Evolutionary conservation across 1,140 invertebrate genomes (phyloP), one percentile per base, ranked within the genome.

Genomic region (Centruroides sculpturatus): DNA sequence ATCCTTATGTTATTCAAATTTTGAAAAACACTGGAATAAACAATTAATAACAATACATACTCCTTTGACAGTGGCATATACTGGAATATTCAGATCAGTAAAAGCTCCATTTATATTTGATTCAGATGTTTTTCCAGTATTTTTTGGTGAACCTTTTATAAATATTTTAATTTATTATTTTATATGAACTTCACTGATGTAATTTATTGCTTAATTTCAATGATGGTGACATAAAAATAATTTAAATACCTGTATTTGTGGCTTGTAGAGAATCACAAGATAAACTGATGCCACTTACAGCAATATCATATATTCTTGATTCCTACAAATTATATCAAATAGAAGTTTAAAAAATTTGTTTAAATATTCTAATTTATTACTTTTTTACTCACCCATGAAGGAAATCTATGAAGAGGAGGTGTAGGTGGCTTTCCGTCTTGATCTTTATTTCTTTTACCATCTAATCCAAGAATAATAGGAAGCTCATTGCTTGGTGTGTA

Each of bases 21-120:
- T 23, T 23, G 23, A 23, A 23, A 23, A 23, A 23, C 23, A 23
- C 23, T 23, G 23, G 23, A 23, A 23, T 23, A 23, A 2, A 23
- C 23, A 23, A 23, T 23, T 23, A 23, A 23, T 41, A 57, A 57
- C 10, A 51, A 51, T 48, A 76, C 75, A 78, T 73, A 89, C 86
- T 73, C 89, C 92, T 82, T 96, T 95, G 23, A 97, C 88, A 49
- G 90, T 94, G n/a, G 92, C 90, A 75, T 93, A 97, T 12, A 97
- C 92, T 47, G 92, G 92, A 58, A 95, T 89, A 64, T 71, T 75
- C 61, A 79, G 70, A 59, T 79, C 74, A 13, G 60, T 66, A 56
- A 71, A 66, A 35, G 63, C 63, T 50, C 64, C 62, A 52, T 61
- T 59, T 13, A 64, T 60, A n/a, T 62, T 59, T 34, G 56, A 59